Conservation (phyloP, 2,797 vertebrate genomes). For the Platyrinchus mystaceus region DNA sequence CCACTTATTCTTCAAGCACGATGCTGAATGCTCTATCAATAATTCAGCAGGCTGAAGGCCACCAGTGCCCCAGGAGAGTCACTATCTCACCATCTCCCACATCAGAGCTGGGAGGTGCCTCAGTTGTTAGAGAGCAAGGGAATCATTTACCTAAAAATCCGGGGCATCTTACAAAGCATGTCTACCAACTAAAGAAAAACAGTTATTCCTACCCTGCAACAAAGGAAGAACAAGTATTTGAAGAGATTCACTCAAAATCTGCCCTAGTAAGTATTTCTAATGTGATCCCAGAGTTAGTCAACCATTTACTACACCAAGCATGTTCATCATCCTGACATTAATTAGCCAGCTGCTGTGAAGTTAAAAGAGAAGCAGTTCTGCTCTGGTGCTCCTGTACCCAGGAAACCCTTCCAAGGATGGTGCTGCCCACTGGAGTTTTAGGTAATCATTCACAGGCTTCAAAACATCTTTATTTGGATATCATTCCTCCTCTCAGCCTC, state of each 20-base stretch:
- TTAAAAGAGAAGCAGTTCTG: slow-evolving; percentile 38
- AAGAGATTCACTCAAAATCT: background rate
- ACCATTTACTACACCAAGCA: background rate
- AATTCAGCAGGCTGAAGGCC: slow-evolving; percentile 68
- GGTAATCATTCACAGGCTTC: background rate
- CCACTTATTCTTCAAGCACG: slow-evolving; percentile 68
- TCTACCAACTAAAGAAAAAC: background rate
- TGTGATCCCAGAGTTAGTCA: background rate
- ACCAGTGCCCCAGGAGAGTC: slow-evolving; percentile 40
- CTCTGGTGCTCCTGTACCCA: background rate
- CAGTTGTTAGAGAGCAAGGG: background rate
- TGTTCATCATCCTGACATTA: slow-evolving; percentile 11
- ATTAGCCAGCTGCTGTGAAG: slow-evolving; percentile 18
- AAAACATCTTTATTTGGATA: background rate
- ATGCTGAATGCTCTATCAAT: slow-evolving; percentile 68
- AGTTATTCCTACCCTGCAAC: background rate
- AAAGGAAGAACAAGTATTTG: background rate
- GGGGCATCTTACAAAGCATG: background rate
- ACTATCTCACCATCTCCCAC: slow-evolving; percentile 47
- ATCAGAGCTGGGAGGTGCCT: slow-evolving; percentile 22
- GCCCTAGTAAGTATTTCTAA: background rate
- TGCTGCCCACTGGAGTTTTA: slow-evolving; percentile 17
- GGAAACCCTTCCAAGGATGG: slow-evolving; percentile 11
- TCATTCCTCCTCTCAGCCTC: background rate
- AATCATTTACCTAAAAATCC: background rate